Conservation (phyloP, 35 echinoderm and acorn worm genomes). For the Amphiura filiformis region DNA sequence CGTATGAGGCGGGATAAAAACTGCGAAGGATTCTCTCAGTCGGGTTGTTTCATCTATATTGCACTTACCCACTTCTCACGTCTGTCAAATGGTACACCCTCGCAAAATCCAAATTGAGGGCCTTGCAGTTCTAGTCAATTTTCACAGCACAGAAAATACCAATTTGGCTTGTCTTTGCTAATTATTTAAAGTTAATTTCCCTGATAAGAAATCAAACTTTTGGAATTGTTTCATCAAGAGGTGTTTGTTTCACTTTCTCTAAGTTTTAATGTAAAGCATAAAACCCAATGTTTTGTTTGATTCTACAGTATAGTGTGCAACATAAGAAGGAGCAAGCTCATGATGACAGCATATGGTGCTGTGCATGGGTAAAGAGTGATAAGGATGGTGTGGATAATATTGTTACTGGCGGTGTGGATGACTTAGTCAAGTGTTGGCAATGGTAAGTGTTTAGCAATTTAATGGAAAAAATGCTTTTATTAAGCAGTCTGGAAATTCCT, state of each 20-base stretch:
- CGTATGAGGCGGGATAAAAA: too few relatives aligned
- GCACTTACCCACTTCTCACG: too few relatives aligned
- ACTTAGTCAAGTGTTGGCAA: slow-evolving; percentile 89
- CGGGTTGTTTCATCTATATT: too few relatives aligned
- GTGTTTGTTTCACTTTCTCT: not conserved
- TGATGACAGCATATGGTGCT: slow-evolving; percentile 92
- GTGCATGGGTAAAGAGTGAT: slow-evolving; percentile 92
- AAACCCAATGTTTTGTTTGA: not conserved
- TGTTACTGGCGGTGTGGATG: slow-evolving; percentile 86
- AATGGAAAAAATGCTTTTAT: too few relatives aligned
- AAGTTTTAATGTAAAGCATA: not conserved
- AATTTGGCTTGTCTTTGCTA: not conserved
- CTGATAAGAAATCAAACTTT: too few relatives aligned
- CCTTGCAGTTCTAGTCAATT: too few relatives aligned
- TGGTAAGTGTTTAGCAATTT: slow-evolving; percentile 83
- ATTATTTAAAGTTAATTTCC: not conserved
- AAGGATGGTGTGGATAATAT: slow-evolving; percentile 92
- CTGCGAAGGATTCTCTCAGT: too few relatives aligned
- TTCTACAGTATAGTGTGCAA: slow-evolving; percentile 76
- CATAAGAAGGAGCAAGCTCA: slow-evolving; percentile 96
- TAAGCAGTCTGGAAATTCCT: too few relatives aligned
- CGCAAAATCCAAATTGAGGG: too few relatives aligned
- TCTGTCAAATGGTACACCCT: too few relatives aligned
- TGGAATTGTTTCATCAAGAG: too few relatives aligned
- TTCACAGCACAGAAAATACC: too few relatives aligned